These are phyloP conservation scores for Phengaris arion DNA, from an alignment of 2,888 invertebrate species.

Conservation along the genomic window DNA sequence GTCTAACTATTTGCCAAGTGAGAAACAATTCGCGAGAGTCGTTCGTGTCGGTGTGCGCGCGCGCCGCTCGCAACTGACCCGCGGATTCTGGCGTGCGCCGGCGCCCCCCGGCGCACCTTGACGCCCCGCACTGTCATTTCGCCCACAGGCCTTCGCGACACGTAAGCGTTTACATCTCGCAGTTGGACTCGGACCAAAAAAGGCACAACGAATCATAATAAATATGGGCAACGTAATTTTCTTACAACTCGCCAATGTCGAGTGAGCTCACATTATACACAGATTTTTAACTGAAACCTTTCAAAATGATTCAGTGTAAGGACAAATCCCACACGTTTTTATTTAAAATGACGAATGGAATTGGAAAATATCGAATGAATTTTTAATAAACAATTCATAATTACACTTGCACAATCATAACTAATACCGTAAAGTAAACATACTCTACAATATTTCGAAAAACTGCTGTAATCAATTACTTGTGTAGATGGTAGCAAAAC, in stretches of 20 bases:
- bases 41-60: slow-evolving; percentile 75
- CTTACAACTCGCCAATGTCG: slow-evolving; percentile 31
- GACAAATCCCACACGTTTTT: neutral
- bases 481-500: neutral
- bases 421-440: neutral
- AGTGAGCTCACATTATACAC: slow-evolving; percentile 16
- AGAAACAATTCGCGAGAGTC: slow-evolving; percentile 68
- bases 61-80: slow-evolving; percentile 71
- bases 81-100: slow-evolving; percentile 63
- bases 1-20: slow-evolving; percentile 69
- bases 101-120: slow-evolving; percentile 53
- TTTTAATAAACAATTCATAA: neutral
- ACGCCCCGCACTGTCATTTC: slow-evolving; percentile 54
- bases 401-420: neutral
- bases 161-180: slow-evolving; percentile 74
- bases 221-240: slow-evolving; percentile 36
- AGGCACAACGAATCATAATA: slow-evolving; percentile 53
- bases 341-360: no score
- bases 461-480: neutral
- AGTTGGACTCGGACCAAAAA: slow-evolving; percentile 73
- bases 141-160: slow-evolving; percentile 55
- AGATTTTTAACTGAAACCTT: slow-evolving; percentile 12
- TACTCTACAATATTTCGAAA: neutral
- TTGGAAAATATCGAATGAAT: neutral
- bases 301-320: neutral